A percentile compares a stretch with the other conserved stretches of the same genome.
These are phyloP conservation scores for Monochamus alternatus DNA, from an alignment of 2,888 invertebrate species.

Conservation along the genomic window DNA sequence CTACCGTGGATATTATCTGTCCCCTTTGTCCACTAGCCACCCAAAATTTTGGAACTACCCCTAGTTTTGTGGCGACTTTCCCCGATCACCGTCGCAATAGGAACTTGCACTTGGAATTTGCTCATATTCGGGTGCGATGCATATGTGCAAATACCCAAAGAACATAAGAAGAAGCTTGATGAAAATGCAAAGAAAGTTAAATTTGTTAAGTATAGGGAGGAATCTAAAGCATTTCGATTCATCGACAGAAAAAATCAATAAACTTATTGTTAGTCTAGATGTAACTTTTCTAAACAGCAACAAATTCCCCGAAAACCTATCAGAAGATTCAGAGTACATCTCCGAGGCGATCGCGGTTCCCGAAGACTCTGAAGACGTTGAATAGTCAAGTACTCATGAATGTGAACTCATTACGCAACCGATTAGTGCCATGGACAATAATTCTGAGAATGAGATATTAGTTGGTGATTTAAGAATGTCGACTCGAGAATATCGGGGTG, in stretches of 20 bases:
- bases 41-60: too few relatives aligned
- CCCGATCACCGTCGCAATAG: conserved; percentile 19
- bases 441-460: too few relatives aligned
- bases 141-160: conserved; percentile 13
- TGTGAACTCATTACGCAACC: too few relatives aligned
- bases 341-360: neutral
- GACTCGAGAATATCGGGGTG: too few relatives aligned
- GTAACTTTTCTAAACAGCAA: neutral
- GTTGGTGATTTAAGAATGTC: too few relatives aligned
- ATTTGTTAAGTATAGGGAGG: too few relatives aligned
- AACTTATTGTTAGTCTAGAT: neutral
- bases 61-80: too few relatives aligned
- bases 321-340: neutral
- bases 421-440: too few relatives aligned
- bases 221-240: neutral
- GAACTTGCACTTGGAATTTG: neutral
- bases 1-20: too few relatives aligned
- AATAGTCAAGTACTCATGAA: too few relatives aligned
- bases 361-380: too few relatives aligned
- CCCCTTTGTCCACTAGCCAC: too few relatives aligned
- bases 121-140: neutral
- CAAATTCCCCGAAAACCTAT: neutral
- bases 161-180: conserved; percentile 7
- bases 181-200: neutral
- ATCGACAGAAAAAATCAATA: neutral